Conservation (phyloP, 2,888 invertebrate genomes). For the Sphaerophoria rueppellii region DNA sequence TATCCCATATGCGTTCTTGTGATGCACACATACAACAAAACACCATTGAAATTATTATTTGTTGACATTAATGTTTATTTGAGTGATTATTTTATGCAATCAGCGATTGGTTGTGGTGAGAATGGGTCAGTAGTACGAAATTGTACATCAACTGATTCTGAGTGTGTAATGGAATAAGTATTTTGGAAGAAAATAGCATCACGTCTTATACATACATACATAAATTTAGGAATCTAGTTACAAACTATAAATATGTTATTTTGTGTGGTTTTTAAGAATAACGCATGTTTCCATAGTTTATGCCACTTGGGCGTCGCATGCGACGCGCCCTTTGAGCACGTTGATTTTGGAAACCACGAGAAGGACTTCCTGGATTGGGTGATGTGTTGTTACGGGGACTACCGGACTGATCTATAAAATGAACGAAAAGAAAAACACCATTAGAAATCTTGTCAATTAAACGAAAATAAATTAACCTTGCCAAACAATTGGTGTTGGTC, state of each 20-base stretch:
- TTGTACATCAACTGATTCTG: background rate
- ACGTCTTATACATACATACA: constrained; percentile 31
- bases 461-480: constrained; percentile 74
- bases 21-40: background rate
- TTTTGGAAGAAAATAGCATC: constrained; percentile 50
- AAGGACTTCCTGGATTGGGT: constrained; percentile 76
- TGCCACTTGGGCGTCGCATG: constrained; percentile 79
- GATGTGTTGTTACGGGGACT: constrained; percentile 75
- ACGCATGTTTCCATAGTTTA: constrained; percentile 79
- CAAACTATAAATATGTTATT: constrained; percentile 23
- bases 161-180: constrained; percentile 39
- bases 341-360: constrained; percentile 77
- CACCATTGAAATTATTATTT: background rate
- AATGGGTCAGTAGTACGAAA: constrained; percentile 45
- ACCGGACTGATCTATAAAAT: constrained; percentile 74
- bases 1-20: too few species aligned
- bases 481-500: constrained; percentile 87
- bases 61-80: constrained; percentile 45
- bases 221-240: constrained; percentile 16
- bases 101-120: constrained; percentile 29
- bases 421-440: constrained; percentile 10
- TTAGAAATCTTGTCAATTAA: background rate
- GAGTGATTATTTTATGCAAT: constrained; percentile 37
- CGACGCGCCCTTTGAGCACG: constrained; percentile 80
- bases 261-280: constrained; percentile 73